Base-by-base conservation (phyloP, 2,888 invertebrate species). In the Agonopterix subpropinquella region DNA sequence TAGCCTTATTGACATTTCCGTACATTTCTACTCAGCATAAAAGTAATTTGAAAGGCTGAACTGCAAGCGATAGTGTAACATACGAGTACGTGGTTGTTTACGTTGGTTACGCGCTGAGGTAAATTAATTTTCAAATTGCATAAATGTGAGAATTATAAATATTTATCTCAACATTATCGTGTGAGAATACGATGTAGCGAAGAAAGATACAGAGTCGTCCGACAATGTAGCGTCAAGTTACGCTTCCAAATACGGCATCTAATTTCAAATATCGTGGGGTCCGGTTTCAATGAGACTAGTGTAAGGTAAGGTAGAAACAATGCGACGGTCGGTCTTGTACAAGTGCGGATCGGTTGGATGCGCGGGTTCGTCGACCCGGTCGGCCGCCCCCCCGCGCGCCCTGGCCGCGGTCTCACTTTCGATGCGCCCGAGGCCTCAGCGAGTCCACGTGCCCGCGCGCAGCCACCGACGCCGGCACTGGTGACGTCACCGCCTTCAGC, bases 291-390 rank as follows among this genome's bases (percentile, higher is more conserved):
- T 65, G 64, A 64, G 64, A 65, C 62, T 62, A 64, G 61, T 66
- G 47, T 53, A 44, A 79, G 77, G 47, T 53, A 44, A 79, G 77
- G 80, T 80, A 72, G 73, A 81, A 84, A 84, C 85, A 85, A 87
- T 82, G 73, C 75, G 78, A 42, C 39, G n/a, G 78, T 72, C 74
- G 77, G 75, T 79, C 70, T 76, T 77, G 75, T 80, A 81, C 80
- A 77, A 82, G 80, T 84, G 84, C 77, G 80, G 82, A 81, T 82
- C 84, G 81, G 79, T 82, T 73, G 80, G 81, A 80, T 83, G 82
- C 74, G 81, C 79, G 73, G 56, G 70, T 82, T 79, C 84, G 67
- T 36, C 8, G 36, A 36, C 13, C 77, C 66, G 84, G 65, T 65
- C 65, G 58, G 65, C 60, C 58, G 62, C 60, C 65, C 61, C 61